Conservation (phyloP, 2,888 invertebrate species). For the Anorthoa munda region DNA sequence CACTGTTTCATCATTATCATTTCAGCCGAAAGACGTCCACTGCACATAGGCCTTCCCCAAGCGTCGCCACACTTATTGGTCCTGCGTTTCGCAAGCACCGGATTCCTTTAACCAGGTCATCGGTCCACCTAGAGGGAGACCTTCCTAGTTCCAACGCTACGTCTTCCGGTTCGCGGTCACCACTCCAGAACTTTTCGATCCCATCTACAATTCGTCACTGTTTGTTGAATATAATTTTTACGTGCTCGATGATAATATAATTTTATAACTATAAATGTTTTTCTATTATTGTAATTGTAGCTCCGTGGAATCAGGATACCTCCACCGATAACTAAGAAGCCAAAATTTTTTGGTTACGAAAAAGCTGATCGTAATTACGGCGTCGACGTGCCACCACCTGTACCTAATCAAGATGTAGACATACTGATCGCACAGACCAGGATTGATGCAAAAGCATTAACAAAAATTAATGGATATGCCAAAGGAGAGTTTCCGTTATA, state of each 20-base stretch:
- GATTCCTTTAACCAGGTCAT: too few relatives aligned
- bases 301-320: constrained; percentile 76
- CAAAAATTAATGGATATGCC: constrained; percentile 76
- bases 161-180: too few relatives aligned
- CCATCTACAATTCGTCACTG: too few relatives aligned
- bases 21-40: too few relatives aligned
- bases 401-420: constrained; percentile 70
- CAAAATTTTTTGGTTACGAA: constrained; percentile 78
- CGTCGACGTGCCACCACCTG: constrained; percentile 55
- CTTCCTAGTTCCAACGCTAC: too few relatives aligned
- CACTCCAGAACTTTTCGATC: too few relatives aligned
- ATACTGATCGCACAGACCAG: constrained; percentile 80
- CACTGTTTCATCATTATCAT: too few relatives aligned
- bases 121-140: too few relatives aligned
- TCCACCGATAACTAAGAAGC: constrained; percentile 34
- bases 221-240: background rate
- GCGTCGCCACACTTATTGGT: too few relatives aligned
- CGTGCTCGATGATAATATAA: background rate
- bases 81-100: too few relatives aligned
- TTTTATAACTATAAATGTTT: background rate
- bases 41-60: too few relatives aligned
- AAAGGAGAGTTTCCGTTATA: constrained; percentile 82
- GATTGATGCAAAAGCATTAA: constrained; percentile 78
- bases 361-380: constrained; percentile 76
- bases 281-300: constrained; percentile 66